These are phyloP conservation scores for Rhea americana DNA, from an alignment of 2,113 vertebrate species.

Conservation along the genomic window DNA sequence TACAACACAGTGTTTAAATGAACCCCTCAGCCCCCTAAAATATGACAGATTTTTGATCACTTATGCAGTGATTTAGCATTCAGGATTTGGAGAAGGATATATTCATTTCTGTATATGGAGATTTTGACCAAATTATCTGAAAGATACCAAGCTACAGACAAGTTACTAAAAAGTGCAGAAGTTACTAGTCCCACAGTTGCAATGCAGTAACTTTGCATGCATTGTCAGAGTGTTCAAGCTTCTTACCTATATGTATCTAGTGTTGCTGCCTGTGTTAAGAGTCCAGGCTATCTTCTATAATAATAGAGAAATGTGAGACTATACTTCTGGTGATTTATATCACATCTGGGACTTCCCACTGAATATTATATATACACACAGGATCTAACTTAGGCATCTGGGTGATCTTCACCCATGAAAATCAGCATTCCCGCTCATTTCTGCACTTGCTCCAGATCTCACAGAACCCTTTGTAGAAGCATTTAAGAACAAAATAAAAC, in stretches of 20 bases:
- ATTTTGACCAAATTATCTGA: neutral
- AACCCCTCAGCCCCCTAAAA: neutral
- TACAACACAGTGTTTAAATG: neutral
- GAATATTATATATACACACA: neutral
- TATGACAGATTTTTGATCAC: neutral
- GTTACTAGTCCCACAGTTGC: neutral
- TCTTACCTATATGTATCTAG: neutral
- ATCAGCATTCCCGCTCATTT: neutral
- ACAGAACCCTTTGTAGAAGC: neutral
- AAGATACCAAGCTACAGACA: neutral
- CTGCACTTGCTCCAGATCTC: neutral
- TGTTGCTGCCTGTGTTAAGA: neutral
- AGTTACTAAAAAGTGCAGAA: neutral
- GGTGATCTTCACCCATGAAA: neutral
- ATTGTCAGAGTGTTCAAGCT: neutral
- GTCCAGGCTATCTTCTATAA: neutral
- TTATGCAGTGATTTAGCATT: neutral
- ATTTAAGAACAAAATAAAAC: neutral
- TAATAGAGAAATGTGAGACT: neutral
- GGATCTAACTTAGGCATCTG: neutral
- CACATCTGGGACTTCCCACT: neutral
- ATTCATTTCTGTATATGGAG: neutral
- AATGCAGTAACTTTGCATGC: neutral
- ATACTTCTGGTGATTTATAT: neutral
- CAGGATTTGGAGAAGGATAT: neutral